Percentiles rank a stretch among this genome's conserved stretches.
Conservation (phyloP, 2,797 vertebrate genomes). For the Fundulus diaphanus region DNA sequence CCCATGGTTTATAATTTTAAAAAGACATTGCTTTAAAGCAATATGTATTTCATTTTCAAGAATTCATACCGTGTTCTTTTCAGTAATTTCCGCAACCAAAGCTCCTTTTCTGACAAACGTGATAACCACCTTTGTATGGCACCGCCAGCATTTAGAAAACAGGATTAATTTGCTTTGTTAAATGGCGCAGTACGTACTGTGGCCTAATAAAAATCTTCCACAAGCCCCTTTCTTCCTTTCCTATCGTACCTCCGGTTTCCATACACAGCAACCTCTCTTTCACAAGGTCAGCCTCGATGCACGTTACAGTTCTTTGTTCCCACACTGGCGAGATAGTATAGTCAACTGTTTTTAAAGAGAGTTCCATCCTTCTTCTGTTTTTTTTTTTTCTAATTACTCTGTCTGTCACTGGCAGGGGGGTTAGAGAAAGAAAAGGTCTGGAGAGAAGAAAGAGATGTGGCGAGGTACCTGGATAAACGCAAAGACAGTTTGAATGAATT, state of each 20-base stretch:
- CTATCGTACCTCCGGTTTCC: constrained; percentile 56
- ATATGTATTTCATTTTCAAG: background rate
- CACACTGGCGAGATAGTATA: constrained; percentile 54
- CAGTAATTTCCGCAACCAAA: constrained; percentile 9
- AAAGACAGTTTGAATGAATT: constrained; percentile 20
- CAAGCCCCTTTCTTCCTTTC: constrained; percentile 24
- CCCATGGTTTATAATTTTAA: constrained; percentile 3
- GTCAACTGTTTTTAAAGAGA: constrained; percentile 53
- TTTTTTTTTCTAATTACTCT: constrained; percentile 67
- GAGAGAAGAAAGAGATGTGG: constrained; percentile 14
- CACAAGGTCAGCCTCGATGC: constrained; percentile 59
- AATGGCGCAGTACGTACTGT: constrained; percentile 17
- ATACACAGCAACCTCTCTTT: constrained; percentile 54
- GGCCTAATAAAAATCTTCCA: constrained; percentile 44
- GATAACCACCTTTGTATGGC: constrained; percentile 28
- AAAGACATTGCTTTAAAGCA: constrained; percentile 2
- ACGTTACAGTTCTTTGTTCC: constrained; percentile 33
- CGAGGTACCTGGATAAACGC: background rate
- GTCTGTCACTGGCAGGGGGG: constrained; percentile 40
- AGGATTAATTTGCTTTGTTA: constrained; percentile 56
- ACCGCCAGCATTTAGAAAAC: constrained; percentile 43
- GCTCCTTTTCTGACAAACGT: background rate
- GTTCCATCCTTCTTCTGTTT: constrained; percentile 49
- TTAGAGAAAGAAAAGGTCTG: constrained; percentile 18
- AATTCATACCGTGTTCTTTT: background rate